A percentile compares a stretch with the other conserved stretches of the same genome.
phyloP scores from a whole-genome alignment of 1,140 invertebrate genomes.

The Orius insidiosus region DNA sequence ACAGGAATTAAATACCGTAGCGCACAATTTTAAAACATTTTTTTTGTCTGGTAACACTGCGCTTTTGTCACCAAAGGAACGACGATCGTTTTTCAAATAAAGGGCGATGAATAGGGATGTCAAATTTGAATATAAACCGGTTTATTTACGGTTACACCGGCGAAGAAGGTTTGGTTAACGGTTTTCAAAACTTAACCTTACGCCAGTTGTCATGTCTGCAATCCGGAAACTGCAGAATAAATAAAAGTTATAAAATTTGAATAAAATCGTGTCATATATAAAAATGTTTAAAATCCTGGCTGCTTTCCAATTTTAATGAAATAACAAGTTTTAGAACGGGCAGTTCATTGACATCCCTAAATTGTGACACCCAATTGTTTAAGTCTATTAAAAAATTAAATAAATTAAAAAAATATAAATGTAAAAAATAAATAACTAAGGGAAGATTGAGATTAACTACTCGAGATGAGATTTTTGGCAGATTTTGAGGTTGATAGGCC shows the following conservation, averaged over 20 bases:
- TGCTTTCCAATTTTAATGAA: no score
- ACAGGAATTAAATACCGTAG: constrained; percentile 7
- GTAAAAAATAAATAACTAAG: constrained; percentile 1
- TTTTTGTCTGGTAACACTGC: constrained; percentile 8
- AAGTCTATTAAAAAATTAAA: background rate
- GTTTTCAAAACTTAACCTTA: no score
- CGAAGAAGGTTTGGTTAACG: no score
- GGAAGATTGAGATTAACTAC: constrained; percentile 11
- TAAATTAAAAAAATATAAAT: constrained; percentile 3
- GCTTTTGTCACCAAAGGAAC: background rate
- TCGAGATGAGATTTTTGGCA: constrained; percentile 13
- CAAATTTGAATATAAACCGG: background rate
- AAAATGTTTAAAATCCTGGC: no score
- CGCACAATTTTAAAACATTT: background rate
- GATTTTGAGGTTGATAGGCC: constrained; percentile 6
- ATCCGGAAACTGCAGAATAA: no score
- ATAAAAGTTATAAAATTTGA: no score
- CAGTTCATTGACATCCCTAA: no score
- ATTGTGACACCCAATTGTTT: background rate
- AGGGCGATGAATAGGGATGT: background rate
- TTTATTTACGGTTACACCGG: background rate
- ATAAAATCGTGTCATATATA: no score
- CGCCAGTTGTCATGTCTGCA: no score
- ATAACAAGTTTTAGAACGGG: no score
- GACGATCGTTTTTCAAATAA: background rate